These are phyloP conservation scores for Crocuta crocuta DNA, from an alignment of 2,113 vertebrate species.

Conservation along the genomic window DNA sequence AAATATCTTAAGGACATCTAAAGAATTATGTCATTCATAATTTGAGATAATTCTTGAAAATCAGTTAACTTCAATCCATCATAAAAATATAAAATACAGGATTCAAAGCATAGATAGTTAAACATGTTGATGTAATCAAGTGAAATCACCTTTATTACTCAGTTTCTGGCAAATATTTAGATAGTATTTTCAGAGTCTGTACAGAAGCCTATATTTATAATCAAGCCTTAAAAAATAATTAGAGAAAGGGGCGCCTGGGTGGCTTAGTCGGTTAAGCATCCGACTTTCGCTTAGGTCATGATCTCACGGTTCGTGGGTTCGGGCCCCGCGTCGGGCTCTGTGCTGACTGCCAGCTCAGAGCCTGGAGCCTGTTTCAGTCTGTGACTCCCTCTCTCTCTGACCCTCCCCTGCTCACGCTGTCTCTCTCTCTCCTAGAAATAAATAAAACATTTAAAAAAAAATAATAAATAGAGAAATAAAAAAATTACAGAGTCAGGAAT, in stretches of 20 bases:
- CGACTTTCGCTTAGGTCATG: too few relatives aligned
- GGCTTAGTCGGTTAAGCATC: too few relatives aligned
- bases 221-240: neutral
- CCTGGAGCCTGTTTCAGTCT: too few relatives aligned
- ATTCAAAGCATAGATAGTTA: neutral
- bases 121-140: neutral
- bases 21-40: conserved; percentile 7
- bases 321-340: too few relatives aligned
- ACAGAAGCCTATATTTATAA: conserved; percentile 1
- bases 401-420: too few relatives aligned
- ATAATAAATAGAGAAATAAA: neutral
- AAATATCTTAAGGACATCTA: neutral
- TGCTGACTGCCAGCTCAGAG: too few relatives aligned
- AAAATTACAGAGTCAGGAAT: neutral
- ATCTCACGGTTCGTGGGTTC: too few relatives aligned
- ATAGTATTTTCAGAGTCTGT: neutral
- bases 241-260: too few relatives aligned
- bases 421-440: too few relatives aligned
- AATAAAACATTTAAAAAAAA: too few relatives aligned
- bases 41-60: neutral
- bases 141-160: neutral
- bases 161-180: conserved; percentile 31
- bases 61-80: neutral
- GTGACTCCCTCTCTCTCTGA: too few relatives aligned
- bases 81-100: conserved; percentile 12